Base-by-base conservation (phyloP, 1,140 invertebrate genomes). In the Gonioctena quinquepunctata region DNA sequence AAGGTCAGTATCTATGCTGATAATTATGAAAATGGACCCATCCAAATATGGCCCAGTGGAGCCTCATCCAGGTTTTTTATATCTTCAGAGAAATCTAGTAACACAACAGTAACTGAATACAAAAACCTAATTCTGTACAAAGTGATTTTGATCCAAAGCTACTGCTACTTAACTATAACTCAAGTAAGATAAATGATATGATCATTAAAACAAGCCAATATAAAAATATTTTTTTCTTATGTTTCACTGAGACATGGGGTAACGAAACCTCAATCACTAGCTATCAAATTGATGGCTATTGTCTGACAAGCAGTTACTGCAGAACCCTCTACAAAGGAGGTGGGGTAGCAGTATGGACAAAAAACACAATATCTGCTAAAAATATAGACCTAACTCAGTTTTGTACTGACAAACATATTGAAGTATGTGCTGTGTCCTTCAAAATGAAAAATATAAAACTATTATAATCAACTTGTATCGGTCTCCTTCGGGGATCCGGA, bases 11-110 rank as follows among this genome's bases (percentile, higher is more conserved):
- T 56, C 2, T 56, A 19, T n/a, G 54, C 16, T 2, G 22, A 21
- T 56, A 56, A 56, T 56, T 56, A 19, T 22, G 21, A 23, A 56
- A 56, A 56, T 56, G 54, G 54, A 56, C 21, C 54, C 54, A 19
- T 19, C 16, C 16, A n/a, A 19, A n/a, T n/a, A 19, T 56, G 54
- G 54, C 54, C 54, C 54, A 19, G 21, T 21, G 54, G 54, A 19
- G 18, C 54, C 3, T 56, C 21, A 56, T 56, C 21, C 16, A 22
- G 16, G 54, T 56, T 56, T 56, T 56, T 56, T 56, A 56, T n/a
- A 56, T 2, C 18, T 56, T 1, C 16, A 23, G 54, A n/a, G n/a
- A 22, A 56, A 19, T 3, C 16, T 2, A 21, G 54, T 56, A 6
- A 42, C 33, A 42, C 33, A 42, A 42, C 33, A n/a, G 33, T 42